Evolutionary conservation across 1,140 invertebrate genomes (phyloP), one percentile per base, ranked within the genome.

Genomic region (Cydia strobilella): DNA sequence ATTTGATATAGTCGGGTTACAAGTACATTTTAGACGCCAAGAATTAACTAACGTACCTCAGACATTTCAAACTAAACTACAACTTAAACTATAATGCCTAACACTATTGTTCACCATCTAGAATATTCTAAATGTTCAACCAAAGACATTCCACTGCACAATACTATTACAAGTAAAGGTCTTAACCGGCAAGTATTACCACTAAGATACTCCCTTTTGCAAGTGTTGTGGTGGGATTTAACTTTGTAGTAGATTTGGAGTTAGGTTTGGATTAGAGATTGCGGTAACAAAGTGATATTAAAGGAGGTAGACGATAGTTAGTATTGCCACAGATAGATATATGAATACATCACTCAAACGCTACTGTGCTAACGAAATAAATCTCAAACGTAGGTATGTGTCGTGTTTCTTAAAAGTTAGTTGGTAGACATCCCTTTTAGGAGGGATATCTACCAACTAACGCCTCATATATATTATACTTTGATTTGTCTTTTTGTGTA

Each of bases 71-170:
- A 54, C 51, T 54, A 54, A 15, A 51, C 48, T 51, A 51, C 1
- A n/a, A 51, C 48, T 51, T n/a, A 51, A 51, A 54, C 51, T 54
- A 54, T 54, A n/a, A 54, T 54, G 15, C 51, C 51, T 54, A 18
- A 18, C 15, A 15, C 15, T 1, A 15, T 54, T n/a, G 51, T n/a
- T 0, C 9, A 6, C 12, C 13, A n/a, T 54, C 51, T 18, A 20
- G 51, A 54, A 20, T 54, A 54, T 54, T 54, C 51, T 18, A n/a
- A 54, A 54, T 54, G 51, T 15, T 54, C 51, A 54, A 54, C 51
- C 51, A 18, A n/a, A n/a, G 51, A 54, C 15, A 54, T 20, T 54
- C 6, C 15, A 18, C n/a, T 15, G 15, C 51, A 54, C 13, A n/a
- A 18, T 15, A 2, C 13, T 54, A 7, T 54, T 18, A 18, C 1